Evolutionary conservation across 2,888 invertebrate species (phyloP), one percentile per base, ranked within the genome.

Genomic region (Tenthredo scrophulariae): DNA sequence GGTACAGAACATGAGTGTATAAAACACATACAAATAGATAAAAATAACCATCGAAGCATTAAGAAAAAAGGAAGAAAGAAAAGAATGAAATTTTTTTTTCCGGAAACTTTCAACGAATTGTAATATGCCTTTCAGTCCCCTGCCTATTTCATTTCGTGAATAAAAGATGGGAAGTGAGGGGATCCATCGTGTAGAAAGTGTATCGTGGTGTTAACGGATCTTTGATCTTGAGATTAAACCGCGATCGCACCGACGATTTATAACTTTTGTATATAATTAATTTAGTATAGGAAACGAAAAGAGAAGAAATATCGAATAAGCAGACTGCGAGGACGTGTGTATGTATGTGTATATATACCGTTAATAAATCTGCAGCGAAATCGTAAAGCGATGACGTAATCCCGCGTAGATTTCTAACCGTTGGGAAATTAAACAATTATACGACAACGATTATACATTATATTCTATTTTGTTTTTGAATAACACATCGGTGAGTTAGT

Each of bases 131-230:
- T 7, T 26, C 4, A 67, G 33, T 67, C 0, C 18, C 67, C 67
- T 67, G 26, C 33, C 33, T 15, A 0, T 13, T 18, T 18, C 6
- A 6, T 10, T 1, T 10, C 18, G 18, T 74, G 29, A 33, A 70
- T 26, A 18, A 33, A 18, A 33, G 22, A 26, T 10, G 10, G 67
- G 50, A 84, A 80, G 79, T 67, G 84, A 84, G 50, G 79, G 2
- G 9, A 74, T 79, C 22, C 87, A 46, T 85, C 87, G 88, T 87
- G 89, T 91, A 91, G 90, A 91, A 91, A 91, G 90, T 90, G 90
- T 91, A 87, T 89, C 89, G 87, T 86, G 86, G 86, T 37, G 88
- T 89, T 89, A 88, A 87, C 86, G 87, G 88, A 75, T 87, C 67
- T 86, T 77, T 85, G 86, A 43, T 67, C 75, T 58, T 43, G 26